phyloP scores from a whole-genome alignment of 2,888 invertebrate genomes.

The Dromius quadrimaculatus region DNA sequence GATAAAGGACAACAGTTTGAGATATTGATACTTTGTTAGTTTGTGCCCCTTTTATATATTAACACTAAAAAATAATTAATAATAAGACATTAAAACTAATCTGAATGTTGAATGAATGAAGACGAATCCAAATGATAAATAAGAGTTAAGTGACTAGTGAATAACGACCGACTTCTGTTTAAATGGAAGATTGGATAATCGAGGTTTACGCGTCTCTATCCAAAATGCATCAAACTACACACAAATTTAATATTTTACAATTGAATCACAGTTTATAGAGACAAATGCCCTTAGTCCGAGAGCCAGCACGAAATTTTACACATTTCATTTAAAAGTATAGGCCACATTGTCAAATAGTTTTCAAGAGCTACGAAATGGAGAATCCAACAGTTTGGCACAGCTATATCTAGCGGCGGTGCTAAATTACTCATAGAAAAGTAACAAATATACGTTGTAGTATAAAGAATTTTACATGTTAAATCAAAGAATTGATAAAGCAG shows the following conservation, averaged over 20 bases:
- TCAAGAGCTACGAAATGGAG: too few species aligned
- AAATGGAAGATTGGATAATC: constrained; percentile 44
- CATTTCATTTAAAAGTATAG: too few species aligned
- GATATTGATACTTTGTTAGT: constrained; percentile 27
- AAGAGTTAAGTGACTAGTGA: constrained; percentile 51
- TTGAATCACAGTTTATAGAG: constrained; percentile 47
- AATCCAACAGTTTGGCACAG: too few species aligned
- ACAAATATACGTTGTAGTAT: too few species aligned
- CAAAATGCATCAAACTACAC: constrained; percentile 42
- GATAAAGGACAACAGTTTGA: constrained; percentile 35
- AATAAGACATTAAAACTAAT: constrained; percentile 44
- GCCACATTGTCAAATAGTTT: too few species aligned
- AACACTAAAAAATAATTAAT: constrained; percentile 45
- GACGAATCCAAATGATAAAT: constrained; percentile 44
- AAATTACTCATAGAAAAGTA: too few species aligned
- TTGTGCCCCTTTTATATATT: constrained; percentile 45
- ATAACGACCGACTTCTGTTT: constrained; percentile 43
- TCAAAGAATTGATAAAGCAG: too few species aligned
- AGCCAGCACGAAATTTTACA: too few species aligned
- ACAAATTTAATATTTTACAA: constrained; percentile 45
- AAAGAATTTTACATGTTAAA: too few species aligned
- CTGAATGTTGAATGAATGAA: constrained; percentile 45
- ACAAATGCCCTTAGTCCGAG: neutral
- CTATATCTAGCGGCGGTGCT: too few species aligned
- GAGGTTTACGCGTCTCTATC: constrained; percentile 24